Base-by-base conservation (phyloP, 2,888 invertebrate species). In the Pammene aurita region DNA sequence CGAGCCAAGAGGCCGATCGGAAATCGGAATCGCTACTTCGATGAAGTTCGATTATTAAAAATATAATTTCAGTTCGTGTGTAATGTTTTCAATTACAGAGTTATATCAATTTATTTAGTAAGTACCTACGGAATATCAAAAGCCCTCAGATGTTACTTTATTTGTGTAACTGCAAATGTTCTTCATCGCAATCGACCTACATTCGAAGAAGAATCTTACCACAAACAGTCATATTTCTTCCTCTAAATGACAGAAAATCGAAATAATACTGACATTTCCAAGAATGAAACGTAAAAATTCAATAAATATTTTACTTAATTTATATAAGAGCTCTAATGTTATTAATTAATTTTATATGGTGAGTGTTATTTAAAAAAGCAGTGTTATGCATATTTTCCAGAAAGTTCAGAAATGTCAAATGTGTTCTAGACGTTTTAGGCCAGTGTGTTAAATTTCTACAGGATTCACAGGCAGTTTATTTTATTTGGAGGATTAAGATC, bases 261-360 rank as follows among this genome's bases (percentile, higher is more conserved):
- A 72, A 72, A 26, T 75, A 73, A 74, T 74, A 68, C 61, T 67
- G 72, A 66, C 69, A 68, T 71, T 77, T 78, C 18, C 52, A 50
- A 64, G 50, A 58, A 74, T 75, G 75, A 76, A 57, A 71, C 62
- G n/a, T 34, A 54, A 54, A 67, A 78, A 80, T 83, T 74, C 38
- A 58, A 62, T 75, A 77, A 84, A 79, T 75, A 73, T 78, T 80
- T 81, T 66, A 57, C 57, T 77, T 62, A 62, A 75, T 80, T 80
- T 76, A 79, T 79, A 71, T 78, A 79, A 71, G 71, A 78, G 73
- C 80, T 80, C 88, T 84, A 87, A 90, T 90, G 89, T 87, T 89
- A 88, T 88, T 88, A 81, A 76, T 82, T 82, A 85, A 84, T 87
- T 87, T 89, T 85, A 69, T 89, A 89, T 87, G 89, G 89, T 89